These are phyloP conservation scores for Menura novaehollandiae DNA, from an alignment of 2,113 vertebrate species.

Conservation along the genomic window DNA sequence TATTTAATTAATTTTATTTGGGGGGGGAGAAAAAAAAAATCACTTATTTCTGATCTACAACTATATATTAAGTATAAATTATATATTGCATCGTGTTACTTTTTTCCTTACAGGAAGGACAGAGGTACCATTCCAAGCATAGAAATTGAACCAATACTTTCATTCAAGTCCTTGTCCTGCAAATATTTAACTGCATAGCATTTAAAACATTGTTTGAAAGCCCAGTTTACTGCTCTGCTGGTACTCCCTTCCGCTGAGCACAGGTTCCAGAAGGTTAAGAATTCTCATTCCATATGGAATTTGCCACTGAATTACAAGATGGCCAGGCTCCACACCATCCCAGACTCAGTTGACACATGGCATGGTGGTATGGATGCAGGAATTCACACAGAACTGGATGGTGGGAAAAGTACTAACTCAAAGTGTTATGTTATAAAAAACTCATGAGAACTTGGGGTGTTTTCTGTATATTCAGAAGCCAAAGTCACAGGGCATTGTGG, in stretches of 20 bases:
- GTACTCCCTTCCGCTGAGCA: background rate
- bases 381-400: background rate
- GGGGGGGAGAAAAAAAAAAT: rapidly evolving
- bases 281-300: background rate
- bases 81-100: background rate
- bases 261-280: background rate
- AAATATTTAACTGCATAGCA: background rate
- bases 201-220: background rate
- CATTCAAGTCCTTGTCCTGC: background rate
- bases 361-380: background rate
- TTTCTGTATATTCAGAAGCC: background rate
- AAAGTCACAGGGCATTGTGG: background rate
- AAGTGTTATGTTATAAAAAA: background rate
- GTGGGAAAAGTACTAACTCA: background rate
- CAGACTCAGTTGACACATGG: rapidly evolving
- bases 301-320: background rate
- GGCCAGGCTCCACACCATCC: background rate
- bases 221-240: background rate
- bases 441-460: background rate
- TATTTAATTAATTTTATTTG: background rate
- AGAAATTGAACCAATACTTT: background rate
- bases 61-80: background rate
- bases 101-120: background rate
- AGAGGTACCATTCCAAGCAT: background rate
- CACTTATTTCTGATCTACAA: background rate